phyloP scores from a whole-genome alignment of 1,140 invertebrate species.

The Lordiphosa collinella region DNA sequence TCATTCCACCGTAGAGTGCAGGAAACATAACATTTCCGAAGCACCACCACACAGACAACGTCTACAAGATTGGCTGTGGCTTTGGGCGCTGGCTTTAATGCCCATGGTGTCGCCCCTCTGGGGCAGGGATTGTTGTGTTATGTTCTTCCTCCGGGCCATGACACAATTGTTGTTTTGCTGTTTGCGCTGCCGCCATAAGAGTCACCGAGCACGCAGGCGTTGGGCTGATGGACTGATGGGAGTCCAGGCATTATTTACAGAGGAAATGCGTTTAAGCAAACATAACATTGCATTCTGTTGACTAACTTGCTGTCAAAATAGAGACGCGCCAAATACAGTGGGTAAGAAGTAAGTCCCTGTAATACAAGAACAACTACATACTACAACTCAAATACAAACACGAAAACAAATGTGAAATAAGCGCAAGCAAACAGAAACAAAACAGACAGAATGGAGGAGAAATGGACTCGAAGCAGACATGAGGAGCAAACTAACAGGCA shows the following conservation, averaged over 20 bases:
- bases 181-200: conserved; percentile 11
- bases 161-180: conserved; percentile 26
- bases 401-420: conserved; percentile 57
- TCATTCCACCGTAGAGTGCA: conserved; percentile 18
- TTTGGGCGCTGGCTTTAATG: conserved; percentile 25
- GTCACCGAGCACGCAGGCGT: conserved; percentile 25
- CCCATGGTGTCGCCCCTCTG: conserved; percentile 16
- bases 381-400: conserved; percentile 67
- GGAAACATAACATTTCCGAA: conserved; percentile 40
- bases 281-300: conserved; percentile 38
- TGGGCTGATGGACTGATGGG: neutral
- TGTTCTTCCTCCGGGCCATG: conserved; percentile 8
- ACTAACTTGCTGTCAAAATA: conserved; percentile 72
- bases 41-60: conserved; percentile 30
- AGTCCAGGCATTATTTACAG: conserved; percentile 49
- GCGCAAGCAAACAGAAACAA: conserved; percentile 42
- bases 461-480: conserved; percentile 39
- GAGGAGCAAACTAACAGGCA: conserved; percentile 59
- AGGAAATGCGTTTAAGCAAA: conserved; percentile 68
- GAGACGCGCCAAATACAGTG: conserved; percentile 4
- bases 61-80: conserved; percentile 34
- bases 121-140: conserved; percentile 15
- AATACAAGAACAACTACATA: conserved; percentile 65
- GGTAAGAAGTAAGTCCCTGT: conserved; percentile 29
- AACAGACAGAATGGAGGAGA: conserved; percentile 32